Base-by-base conservation (phyloP, 2,888 invertebrate genomes). In the Ornithoptera priamus region DNA sequence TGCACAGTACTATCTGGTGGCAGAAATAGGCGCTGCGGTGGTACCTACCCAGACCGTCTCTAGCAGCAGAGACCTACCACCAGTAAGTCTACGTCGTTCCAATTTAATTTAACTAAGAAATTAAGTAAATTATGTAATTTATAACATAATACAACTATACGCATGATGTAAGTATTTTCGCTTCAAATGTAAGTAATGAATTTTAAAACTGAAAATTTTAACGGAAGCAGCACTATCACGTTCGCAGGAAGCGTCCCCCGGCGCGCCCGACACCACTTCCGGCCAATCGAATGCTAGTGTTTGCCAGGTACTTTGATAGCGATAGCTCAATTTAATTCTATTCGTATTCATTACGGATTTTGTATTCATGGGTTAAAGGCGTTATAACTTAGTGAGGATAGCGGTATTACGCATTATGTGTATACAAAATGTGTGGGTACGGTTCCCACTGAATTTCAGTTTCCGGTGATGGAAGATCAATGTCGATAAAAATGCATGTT, bases 241-340 rank as follows among this genome's bases (percentile, higher is more conserved):
- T 62, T 22, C 20, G 53, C 36, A 56, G 67, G 67, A 67, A 62
- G 61, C 67, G 61, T 62, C n/a, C 24, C n/a, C 62, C 56, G 50
- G 56, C 24, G 39, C 64, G 39, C 64, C 64, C 64, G 67, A 67
- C 36, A 42, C 56, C 62, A 67, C 67, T 62, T 62, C 67, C 67
- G 67, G 18, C 62, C 62, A 67, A 67, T 67, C 62, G 67, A 67
- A 39, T 1, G 12, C 61, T 30, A 24, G 20, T 62, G 62, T 67
- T 67, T 67, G 67, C 62, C 62, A 39, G 67, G 60, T 53, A 46
- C 65, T 65, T 66, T 30, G 56, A 42, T 50, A 66, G 50, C 66
- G 59, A 66, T 66, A 59, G 59, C 59, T 60, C 66, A 60, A 60
- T 66, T 66, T 66, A 66, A 66, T 46, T 66, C 59, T 66, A 66